Conservation (phyloP, 2,113 vertebrate genomes). For the Tringa solitaria region DNA sequence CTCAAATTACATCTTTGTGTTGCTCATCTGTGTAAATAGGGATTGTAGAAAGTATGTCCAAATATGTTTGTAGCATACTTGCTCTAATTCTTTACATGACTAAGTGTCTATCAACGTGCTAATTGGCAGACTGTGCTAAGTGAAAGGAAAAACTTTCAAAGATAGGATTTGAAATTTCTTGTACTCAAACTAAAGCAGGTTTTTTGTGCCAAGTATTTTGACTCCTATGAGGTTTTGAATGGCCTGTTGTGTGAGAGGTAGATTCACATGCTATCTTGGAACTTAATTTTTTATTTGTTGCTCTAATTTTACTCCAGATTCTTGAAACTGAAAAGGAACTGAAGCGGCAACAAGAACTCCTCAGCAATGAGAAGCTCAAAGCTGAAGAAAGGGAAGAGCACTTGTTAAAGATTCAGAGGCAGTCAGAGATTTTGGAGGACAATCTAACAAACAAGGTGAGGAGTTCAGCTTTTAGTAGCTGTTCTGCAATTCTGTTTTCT, state of each 20-base stretch:
- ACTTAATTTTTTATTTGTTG: background rate
- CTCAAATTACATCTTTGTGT: too few species aligned
- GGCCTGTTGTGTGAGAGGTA: too few species aligned
- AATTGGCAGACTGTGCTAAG: background rate
- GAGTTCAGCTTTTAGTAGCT: background rate
- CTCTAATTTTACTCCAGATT: background rate
- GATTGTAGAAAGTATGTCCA: too few species aligned
- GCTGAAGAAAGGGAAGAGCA: conserved; percentile 3
- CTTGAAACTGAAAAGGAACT: background rate
- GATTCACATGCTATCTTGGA: background rate
- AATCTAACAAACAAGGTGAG: conserved; percentile 7
- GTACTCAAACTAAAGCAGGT: background rate
- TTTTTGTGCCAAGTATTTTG: background rate
- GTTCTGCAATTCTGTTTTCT: background rate
- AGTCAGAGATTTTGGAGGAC: background rate
- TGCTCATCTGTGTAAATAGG: too few species aligned
- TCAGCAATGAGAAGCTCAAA: conserved; percentile 2
- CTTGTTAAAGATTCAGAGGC: background rate
- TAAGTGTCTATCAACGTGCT: background rate
- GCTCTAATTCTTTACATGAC: too few species aligned
- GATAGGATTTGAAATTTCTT: background rate
- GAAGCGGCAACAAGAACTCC: background rate
- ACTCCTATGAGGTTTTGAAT: background rate
- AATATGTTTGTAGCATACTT: too few species aligned
- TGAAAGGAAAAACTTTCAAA: background rate